Evolutionary conservation across 2,113 vertebrate genomes (phyloP).

Genomic region (Rhea americana): DNA sequence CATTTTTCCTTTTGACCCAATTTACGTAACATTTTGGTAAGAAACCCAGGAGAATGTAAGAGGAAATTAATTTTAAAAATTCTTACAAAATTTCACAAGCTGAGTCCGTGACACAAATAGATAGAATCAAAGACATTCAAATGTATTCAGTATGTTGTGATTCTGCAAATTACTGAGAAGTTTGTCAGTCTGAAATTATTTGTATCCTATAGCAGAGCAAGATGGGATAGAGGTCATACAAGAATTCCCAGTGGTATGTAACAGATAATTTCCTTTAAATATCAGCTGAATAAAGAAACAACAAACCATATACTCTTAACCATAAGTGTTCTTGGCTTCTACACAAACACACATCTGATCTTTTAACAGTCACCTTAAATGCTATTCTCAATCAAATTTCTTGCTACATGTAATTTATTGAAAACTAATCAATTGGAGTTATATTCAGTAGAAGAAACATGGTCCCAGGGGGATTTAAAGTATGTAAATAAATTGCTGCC

Average conservation of each 20-base stretch:
- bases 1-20: neutral
- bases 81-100: neutral
- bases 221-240: neutral
- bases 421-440: constrained; percentile 32
- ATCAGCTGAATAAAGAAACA: neutral
- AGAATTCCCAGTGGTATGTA: neutral
- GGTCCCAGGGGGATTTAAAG: constrained; percentile 36
- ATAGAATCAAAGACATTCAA: constrained; percentile 15
- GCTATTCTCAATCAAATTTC: neutral
- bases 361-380: neutral
- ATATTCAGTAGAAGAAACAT: constrained; percentile 29
- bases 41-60: neutral
- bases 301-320: neutral
- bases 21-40: neutral
- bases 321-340: neutral
- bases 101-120: neutral
- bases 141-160: neutral
- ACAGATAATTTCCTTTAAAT: neutral
- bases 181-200: neutral
- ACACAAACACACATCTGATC: neutral
- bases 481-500: constrained; percentile 62
- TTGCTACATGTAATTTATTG: constrained; percentile 31
- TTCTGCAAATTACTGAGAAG: neutral
- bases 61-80: neutral
- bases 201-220: neutral